Base-by-base conservation (phyloP, 1,140 invertebrate genomes). In the Lasioglossum albipes region DNA sequence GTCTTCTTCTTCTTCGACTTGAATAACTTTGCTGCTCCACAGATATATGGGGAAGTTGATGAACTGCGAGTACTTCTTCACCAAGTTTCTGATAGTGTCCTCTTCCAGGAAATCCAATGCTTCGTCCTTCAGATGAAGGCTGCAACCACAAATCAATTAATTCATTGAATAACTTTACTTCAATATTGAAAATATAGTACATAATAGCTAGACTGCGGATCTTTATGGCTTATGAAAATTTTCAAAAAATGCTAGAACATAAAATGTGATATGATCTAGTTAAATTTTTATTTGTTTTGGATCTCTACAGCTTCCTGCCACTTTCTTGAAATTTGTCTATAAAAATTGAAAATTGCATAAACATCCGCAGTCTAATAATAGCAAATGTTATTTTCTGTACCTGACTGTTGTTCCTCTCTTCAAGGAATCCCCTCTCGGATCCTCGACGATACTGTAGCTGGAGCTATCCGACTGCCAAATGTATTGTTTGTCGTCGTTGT, bases 1-100 rank as follows among this genome's bases (percentile, higher is more conserved):
- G 6, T 93, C 92, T 4, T 91, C 81, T 72, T 96, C 96, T 90
- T 97, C 97, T 90, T 98, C 97, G 68, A 98, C 97, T 79, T 97
- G 96, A 82, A 99, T 95, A 36, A 97, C 98, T 93, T 97, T 99
- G 91, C 97, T 98, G 59, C 96, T 95, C 99, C 99, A 99, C 88
- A 99, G 92, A 91, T 98, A 98, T 89, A 99, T 99, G 27, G 98
- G 97, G 95, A 99, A 99, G 93, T 99, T 99, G 88, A 99, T 99
- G 93, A 99, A 99, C 94, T 99, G 99, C 1, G 98, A 99, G 93
- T 99, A 99, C 93, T 99, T 99, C 91, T 97, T 97, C 42, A 99
- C 96, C 7, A 99, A 94, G 82, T 96, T 96, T 84, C 96, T 96
- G 22, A 99, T 95, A 5, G 98, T 99, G 86, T 98, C 96, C 73